Evolutionary conservation across 2,797 vertebrate species (phyloP), one percentile per base, ranked within the genome.

Genomic region (Darevskia mixta): DNA sequence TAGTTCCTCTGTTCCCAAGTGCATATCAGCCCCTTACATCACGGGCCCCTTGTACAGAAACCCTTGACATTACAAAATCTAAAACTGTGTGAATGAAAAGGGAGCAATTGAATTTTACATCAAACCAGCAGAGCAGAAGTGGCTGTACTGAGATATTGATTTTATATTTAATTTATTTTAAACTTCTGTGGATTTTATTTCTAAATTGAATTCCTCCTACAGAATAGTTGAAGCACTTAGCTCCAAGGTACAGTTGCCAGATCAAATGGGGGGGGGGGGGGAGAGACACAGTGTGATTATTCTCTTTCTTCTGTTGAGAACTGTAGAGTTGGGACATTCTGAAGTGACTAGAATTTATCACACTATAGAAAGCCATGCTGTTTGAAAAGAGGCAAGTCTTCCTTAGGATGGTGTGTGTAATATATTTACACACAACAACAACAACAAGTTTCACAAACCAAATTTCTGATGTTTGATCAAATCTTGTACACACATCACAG

Each of bases 81-180:
- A 73, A 84, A 73, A 73, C n/a, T 43, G 9, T 43, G 17, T 49
- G 49, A 41, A 73, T 18, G 73, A 11, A 55, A 67, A 0, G 45
- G 43, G 15, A 13, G 27, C 35, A 25, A 72, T 32, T 32, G 29
- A 82, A 87, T 75, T 75, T 64, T 75, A 35, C 58, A 87, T 81
- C 55, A 82, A 45, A 66, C 38, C 32, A 58, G 11, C 41, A 82
- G 49, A 11, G 45, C 23, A 76, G 29, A 32, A 25, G 69, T 4
- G 23, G 17, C 29, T 75, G 27, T 45, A 87, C 55, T 35, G 20
- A 87, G 69, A 41, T 72, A 82, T 75, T 87, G 82, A 84, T 73
- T 73, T 87, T 64, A 64, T 55, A 80, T 73, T 80, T 76, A 76
- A 72, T 87, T 76, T 32, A 64, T 82, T 81, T 43, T 45, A 87